Percentiles rank a stretch among this genome's conserved stretches.
phyloP scores from a whole-genome alignment of 1,140 invertebrate genomes.

The Scaptomyza hsui region DNA sequence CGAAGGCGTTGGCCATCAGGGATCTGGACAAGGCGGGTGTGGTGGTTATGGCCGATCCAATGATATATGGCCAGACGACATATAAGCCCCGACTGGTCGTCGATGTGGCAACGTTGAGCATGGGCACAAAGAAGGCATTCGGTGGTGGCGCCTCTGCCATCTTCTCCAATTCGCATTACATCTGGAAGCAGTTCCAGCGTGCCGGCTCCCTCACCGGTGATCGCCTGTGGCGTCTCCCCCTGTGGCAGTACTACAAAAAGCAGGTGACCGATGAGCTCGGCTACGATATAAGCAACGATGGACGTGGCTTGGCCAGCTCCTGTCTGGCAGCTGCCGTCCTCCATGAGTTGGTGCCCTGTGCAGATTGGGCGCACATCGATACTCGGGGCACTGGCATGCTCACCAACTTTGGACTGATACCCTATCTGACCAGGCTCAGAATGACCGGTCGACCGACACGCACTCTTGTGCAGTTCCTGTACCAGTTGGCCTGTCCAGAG shows the following conservation, averaged over 20 bases:
- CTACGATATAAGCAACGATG: constrained; percentile 88
- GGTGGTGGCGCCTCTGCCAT: constrained; percentile 91
- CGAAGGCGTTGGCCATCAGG: constrained; percentile 90
- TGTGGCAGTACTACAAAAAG: constrained; percentile 91
- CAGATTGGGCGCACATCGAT: constrained; percentile 88
- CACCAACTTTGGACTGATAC: constrained; percentile 84
- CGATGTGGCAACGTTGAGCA: constrained; percentile 90
- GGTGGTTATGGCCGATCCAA: constrained; percentile 94
- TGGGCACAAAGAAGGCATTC: constrained; percentile 85
- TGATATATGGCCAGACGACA: constrained; percentile 89
- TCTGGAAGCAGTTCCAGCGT: constrained; percentile 87
- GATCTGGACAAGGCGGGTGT: constrained; percentile 95
- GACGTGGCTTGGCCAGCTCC: constrained; percentile 85
- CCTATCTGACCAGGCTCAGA: constrained; percentile 85
- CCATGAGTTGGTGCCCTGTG: constrained; percentile 87
- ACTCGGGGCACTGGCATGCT: constrained; percentile 87
- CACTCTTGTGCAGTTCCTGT: constrained; percentile 74
- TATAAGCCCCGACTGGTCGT: constrained; percentile 88
- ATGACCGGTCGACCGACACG: constrained; percentile 83
- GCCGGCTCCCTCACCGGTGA: constrained; percentile 92
- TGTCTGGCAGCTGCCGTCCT: constrained; percentile 89
- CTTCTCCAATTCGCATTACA: constrained; percentile 88
- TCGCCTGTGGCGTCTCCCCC: constrained; percentile 94
- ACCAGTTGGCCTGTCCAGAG: constrained; percentile 85
- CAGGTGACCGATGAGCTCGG: constrained; percentile 86